Conservation (phyloP, 2,113 vertebrate genomes). For the Dasypus novemcinctus region DNA sequence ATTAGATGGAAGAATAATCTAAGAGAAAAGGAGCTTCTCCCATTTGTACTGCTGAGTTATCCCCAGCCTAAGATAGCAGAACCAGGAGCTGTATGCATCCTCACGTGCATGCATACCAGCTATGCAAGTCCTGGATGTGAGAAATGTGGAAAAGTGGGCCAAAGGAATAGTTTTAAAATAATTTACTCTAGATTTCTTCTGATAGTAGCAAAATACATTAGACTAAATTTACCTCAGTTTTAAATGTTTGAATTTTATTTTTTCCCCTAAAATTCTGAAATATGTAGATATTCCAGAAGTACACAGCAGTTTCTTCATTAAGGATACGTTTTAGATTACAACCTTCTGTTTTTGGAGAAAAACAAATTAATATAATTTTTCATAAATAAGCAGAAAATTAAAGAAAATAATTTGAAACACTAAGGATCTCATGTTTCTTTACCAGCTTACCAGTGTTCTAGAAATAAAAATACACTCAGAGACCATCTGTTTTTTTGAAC, state of each 20-base stretch:
- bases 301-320: neutral
- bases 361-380: neutral
- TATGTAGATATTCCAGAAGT: neutral
- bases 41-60: slow-evolving; percentile 3
- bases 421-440: neutral
- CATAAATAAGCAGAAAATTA: neutral
- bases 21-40: neutral
- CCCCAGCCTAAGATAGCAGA: neutral
- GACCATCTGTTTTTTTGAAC: neutral
- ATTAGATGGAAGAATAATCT: neutral
- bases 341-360: neutral
- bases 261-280: neutral
- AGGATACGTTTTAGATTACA: neutral
- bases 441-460: neutral
- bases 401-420: slow-evolving; percentile 8
- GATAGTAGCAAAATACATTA: neutral
- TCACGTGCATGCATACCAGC: neutral
- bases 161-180: neutral
- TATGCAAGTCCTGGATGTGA: neutral
- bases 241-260: neutral
- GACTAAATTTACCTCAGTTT: neutral
- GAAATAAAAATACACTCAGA: neutral
- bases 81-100: neutral
- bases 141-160: neutral
- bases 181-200: neutral